Conservation (phyloP, 2,797 vertebrate species). For the Bradypodion pumilum region DNA sequence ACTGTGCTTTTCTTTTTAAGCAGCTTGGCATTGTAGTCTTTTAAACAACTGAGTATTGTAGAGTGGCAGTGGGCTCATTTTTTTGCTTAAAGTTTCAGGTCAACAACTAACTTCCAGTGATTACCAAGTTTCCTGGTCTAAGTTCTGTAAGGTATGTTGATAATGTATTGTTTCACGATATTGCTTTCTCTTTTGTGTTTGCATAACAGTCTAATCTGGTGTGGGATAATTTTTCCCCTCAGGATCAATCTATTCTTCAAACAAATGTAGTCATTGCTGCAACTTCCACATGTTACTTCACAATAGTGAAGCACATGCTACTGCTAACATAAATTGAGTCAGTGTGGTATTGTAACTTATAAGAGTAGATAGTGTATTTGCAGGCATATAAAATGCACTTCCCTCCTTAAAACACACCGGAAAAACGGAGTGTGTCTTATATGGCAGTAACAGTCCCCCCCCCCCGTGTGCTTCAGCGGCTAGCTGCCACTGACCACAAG, state of each 20-base stretch:
- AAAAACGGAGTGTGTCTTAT: too few relatives aligned
- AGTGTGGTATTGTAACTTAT: too few relatives aligned
- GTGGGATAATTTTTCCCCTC: not conserved
- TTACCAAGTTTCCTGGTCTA: constrained; percentile 92
- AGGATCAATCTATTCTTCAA: not conserved
- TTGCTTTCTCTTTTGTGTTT: not conserved
- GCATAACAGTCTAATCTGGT: fast-evolving
- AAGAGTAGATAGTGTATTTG: too few relatives aligned
- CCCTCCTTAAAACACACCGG: too few relatives aligned
- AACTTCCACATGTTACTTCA: not conserved
- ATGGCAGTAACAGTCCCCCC: too few relatives aligned
- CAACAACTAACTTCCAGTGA: constrained; percentile 84
- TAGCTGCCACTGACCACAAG: too few relatives aligned
- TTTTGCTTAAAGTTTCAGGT: constrained; percentile 73
- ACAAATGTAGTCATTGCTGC: not conserved
- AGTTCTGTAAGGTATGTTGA: constrained; percentile 89
- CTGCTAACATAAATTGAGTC: too few relatives aligned
- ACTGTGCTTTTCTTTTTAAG: not conserved
- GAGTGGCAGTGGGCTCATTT: not conserved
- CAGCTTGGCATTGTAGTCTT: not conserved
- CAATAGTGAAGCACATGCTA: too few relatives aligned
- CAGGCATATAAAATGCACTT: too few relatives aligned
- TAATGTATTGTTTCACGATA: constrained; percentile 15
- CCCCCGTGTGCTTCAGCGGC: too few relatives aligned
- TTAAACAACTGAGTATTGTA: not conserved